Evolutionary conservation across 2,888 invertebrate species (phyloP).

Genomic region (Dryocosmus kuriphilus): DNA sequence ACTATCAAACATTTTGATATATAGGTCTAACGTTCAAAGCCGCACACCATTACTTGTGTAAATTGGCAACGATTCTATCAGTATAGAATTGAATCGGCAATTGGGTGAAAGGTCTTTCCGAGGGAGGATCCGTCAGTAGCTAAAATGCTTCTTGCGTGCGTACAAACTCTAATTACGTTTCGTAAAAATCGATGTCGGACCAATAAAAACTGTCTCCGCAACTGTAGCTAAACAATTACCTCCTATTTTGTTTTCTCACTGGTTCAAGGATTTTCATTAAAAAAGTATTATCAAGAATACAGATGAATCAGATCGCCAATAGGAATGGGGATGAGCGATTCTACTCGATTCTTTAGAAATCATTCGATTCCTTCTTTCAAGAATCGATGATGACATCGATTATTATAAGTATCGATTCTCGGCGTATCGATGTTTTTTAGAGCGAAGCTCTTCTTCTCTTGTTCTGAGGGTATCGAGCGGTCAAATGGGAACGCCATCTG

Average conservation of each 20-base stretch:
- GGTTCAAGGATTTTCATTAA: not conserved
- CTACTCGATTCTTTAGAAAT: too few relatives aligned
- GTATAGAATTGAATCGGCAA: not conserved
- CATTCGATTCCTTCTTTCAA: too few relatives aligned
- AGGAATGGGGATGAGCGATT: too few relatives aligned
- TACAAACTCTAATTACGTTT: not conserved
- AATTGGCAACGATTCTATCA: slow-evolving; percentile 45
- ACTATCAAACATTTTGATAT: not conserved
- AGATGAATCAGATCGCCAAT: too few relatives aligned
- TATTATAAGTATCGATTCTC: too few relatives aligned
- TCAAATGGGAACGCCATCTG: too few relatives aligned
- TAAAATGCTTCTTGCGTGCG: not conserved
- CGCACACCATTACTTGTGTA: slow-evolving; percentile 28
- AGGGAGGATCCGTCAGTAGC: not conserved
- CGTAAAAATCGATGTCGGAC: not conserved
- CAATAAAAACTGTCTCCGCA: not conserved
- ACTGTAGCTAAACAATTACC: not conserved
- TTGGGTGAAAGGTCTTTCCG: not conserved
- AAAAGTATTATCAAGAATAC: not conserved
- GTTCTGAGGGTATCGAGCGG: too few relatives aligned
- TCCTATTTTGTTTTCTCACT: not conserved
- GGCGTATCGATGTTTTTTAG: too few relatives aligned
- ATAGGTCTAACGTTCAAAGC: slow-evolving; percentile 26
- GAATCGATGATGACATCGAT: too few relatives aligned
- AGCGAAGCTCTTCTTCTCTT: too few relatives aligned